A percentile compares a stretch with the other conserved stretches of the same genome.
These are phyloP conservation scores for Cephus rjabovi DNA, from an alignment of 2,888 invertebrate genomes.

Conservation along the genomic window DNA sequence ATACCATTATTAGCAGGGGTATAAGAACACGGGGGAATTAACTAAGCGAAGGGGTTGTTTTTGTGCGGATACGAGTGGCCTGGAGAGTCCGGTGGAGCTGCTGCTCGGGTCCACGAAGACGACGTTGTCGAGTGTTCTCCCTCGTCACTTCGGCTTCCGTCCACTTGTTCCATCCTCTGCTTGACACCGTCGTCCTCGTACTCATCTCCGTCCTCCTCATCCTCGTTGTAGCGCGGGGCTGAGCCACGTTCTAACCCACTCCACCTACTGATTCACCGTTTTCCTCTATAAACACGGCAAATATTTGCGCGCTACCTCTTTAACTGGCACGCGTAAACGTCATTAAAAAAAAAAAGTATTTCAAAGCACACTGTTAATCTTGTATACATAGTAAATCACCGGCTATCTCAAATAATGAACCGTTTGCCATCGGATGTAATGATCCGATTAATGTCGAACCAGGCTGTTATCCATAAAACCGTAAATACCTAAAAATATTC, in stretches of 20 bases:
- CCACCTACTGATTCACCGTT: background rate
- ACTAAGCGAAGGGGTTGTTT: slow-evolving; percentile 19
- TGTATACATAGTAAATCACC: background rate
- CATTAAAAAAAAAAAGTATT: background rate
- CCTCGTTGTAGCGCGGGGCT: background rate
- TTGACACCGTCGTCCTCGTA: background rate
- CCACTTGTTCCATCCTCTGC: background rate
- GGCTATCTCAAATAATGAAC: background rate
- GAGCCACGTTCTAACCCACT: background rate
- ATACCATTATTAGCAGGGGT: slow-evolving; percentile 20
- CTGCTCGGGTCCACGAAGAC: background rate
- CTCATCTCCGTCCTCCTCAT: background rate
- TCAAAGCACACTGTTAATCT: background rate
- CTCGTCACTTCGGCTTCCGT: background rate
- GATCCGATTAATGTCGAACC: background rate
- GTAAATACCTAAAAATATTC: background rate
- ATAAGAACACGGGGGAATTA: slow-evolving; percentile 23
- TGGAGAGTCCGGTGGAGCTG: background rate
- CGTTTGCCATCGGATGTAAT: background rate
- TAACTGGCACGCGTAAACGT: background rate
- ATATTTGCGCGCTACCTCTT: background rate
- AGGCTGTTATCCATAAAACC: background rate
- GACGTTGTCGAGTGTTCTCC: background rate
- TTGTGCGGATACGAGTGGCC: slow-evolving; percentile 7
- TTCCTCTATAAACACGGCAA: background rate